Evolutionary conservation across 2,888 invertebrate genomes (phyloP), one percentile per base, ranked within the genome.

Genomic region (Pseudoips prasinana): DNA sequence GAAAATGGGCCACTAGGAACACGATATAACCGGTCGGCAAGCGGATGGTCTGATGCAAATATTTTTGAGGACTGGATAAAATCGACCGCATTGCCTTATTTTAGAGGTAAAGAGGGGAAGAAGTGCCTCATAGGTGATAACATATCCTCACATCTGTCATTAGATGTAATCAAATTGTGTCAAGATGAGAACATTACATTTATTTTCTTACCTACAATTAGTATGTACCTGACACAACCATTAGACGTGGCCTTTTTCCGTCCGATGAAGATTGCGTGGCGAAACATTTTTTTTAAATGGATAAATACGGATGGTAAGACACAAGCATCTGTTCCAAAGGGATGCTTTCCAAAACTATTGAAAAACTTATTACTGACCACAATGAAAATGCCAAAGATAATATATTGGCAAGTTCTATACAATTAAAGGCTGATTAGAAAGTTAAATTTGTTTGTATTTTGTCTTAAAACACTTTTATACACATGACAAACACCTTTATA

Each of bases 101-200:
- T 63, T 24, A 51, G 50, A 41, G 37, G n/a, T n/a, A n/a, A n/a
- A n/a, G n/a, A n/a, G n/a, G n/a, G n/a, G n/a, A n/a, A n/a, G n/a
- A n/a, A n/a, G 46, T 19, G 58, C 14, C 11, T 73, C 6, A 56
- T 78, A 35, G 73, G 74, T n/a, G 68, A 79, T 43, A 77, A 77
- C 46, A 39, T 77, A 29, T 54, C 62, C n/a, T 58, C 58, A 41
- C 36, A 46, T 10, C 24, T n/a, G n/a, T n/a, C n/a, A n/a, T n/a
- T n/a, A n/a, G n/a, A n/a, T n/a, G n/a, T n/a, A n/a, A n/a, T n/a
- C 7, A 22, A 58, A 27, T 14, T 40, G 8, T 76, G 75, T 37
- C 34, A 64, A 29, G 51, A 28, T 10, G 8, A 24, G 8, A 8
- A 30, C n/a, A 24, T 30, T 1, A 1, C 2, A 9, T 30, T 30